Conservation (phyloP, 2,797 vertebrate species). For the Peromyscus aztecus region DNA sequence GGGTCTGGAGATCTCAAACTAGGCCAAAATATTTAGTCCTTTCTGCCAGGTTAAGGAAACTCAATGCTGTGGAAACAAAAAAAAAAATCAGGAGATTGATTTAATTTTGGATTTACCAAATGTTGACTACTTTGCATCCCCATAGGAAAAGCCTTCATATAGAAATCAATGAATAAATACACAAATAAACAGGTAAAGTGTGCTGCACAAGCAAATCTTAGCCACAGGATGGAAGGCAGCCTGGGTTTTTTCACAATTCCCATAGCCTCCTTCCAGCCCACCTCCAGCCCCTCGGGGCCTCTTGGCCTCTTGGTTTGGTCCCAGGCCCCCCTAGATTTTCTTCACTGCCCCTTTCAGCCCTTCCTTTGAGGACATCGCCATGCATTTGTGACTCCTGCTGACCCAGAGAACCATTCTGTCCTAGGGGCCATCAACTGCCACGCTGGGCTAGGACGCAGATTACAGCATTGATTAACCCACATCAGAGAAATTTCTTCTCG, state of each 20-base stretch:
- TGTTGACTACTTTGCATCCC: not conserved
- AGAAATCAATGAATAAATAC: constrained; percentile 35
- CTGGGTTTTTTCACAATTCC: not conserved
- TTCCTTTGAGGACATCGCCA: not conserved
- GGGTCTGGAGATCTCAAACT: constrained; percentile 23
- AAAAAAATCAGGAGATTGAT: not conserved
- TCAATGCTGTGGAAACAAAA: not conserved
- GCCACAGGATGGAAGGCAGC: not conserved
- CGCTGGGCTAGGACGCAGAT: not conserved
- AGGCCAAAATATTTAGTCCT: constrained; percentile 21
- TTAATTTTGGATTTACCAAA: constrained; percentile 54
- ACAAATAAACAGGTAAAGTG: not conserved
- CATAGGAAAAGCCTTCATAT: not conserved
- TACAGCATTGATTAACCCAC: not conserved
- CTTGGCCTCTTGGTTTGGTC: not conserved
- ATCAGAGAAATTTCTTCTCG: not conserved
- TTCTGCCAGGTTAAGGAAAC: constrained; percentile 48
- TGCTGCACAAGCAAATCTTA: not conserved
- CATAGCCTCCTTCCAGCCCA: not conserved
- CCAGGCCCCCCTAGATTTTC: too few species aligned
- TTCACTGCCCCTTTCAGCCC: not conserved
- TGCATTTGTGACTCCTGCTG: not conserved
- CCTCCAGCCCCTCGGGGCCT: too few species aligned
- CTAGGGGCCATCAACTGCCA: not conserved
- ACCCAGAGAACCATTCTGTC: not conserved